Base-by-base conservation (phyloP, 2,888 invertebrate species). In the Agrotis exclamationis region DNA sequence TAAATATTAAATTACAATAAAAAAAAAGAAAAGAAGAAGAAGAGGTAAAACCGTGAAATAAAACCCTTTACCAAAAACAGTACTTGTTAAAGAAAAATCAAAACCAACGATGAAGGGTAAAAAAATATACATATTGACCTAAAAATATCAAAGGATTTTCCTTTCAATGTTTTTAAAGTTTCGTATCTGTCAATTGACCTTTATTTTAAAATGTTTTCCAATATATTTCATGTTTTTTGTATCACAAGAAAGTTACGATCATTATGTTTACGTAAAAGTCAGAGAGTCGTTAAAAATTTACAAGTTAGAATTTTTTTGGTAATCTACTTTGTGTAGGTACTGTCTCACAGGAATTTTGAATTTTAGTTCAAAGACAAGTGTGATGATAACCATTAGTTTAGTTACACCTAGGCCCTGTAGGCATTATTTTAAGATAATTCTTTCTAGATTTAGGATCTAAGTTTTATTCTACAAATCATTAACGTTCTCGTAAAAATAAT, bases 141-240 rank as follows among this genome's bases (percentile, higher is more conserved):
- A 33, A 24, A 62, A 22, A 16, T 14, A 28, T 54, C 44, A 60
- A 71, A 71, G 51, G 24, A 2, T 20, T 2, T 33, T 56, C 20
- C n/a, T 45, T n/a, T 11, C 20, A 56, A 72, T 57, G 6, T 50
- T 44, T 50, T 44, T 47, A 20, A 16, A 11, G 54, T 54, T 54
- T 48, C 7, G 5, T 39, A 33, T 28, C 18, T 22, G 18, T 28
- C 3, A 45, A 33, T 53, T 22, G 51, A 48, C 13, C 20, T 20
- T 65, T 33, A 56, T 33, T 56, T 20, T 33, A 13, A 54, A 62
- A 28, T 11, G 54, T 54, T 67, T 53, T 47, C 18, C 18, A 14
- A 7, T 11, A 67, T 0, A 20, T 33, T 53, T 53, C 0, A 53
- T 33, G 53, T 65, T 65, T 58, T 48, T 24, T 20, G 16, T 13